These are phyloP conservation scores for Protophormia terraenovae DNA, from an alignment of 2,888 invertebrate species.

Conservation along the genomic window DNA sequence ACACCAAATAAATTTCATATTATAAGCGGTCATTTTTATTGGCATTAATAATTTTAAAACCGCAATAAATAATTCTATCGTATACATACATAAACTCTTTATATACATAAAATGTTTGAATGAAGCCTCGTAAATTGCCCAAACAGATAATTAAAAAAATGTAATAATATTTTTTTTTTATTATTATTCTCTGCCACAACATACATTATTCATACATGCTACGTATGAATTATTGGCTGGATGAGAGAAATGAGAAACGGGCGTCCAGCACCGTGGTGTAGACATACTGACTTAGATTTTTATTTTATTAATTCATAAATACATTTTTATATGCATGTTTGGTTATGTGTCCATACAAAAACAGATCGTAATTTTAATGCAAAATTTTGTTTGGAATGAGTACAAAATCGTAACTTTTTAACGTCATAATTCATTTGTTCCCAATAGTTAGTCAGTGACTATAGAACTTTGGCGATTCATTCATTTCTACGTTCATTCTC, in stretches of 20 bases:
- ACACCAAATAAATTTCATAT: too few species aligned
- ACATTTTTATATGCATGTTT: slow-evolving; percentile 9
- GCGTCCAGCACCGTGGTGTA: neutral
- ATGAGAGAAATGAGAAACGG: neutral
- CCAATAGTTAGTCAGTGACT: neutral
- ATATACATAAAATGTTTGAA: neutral
- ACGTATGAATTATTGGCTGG: slow-evolving; percentile 20
- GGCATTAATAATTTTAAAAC: too few species aligned
- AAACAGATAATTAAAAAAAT: slow-evolving; percentile 44
- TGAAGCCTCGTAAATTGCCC: slow-evolving; percentile 3
- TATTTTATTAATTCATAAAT: slow-evolving; percentile 5
- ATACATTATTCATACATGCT: too few species aligned
- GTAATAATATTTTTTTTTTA: too few species aligned
- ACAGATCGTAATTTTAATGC: neutral
- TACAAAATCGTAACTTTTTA: neutral
- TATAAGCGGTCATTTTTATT: too few species aligned
- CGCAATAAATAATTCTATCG: neutral
- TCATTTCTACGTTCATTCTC: neutral
- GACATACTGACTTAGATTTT: slow-evolving; percentile 43
- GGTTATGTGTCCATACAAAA: neutral
- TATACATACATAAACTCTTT: too few species aligned
- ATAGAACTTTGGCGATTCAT: slow-evolving; percentile 5
- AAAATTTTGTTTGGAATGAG: neutral
- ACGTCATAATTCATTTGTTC: slow-evolving; percentile 20
- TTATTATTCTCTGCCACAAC: slow-evolving; percentile 16